These are phyloP conservation scores for Drosophila pseudotalamancana DNA, from an alignment of 2,888 invertebrate species.

Conservation along the genomic window DNA sequence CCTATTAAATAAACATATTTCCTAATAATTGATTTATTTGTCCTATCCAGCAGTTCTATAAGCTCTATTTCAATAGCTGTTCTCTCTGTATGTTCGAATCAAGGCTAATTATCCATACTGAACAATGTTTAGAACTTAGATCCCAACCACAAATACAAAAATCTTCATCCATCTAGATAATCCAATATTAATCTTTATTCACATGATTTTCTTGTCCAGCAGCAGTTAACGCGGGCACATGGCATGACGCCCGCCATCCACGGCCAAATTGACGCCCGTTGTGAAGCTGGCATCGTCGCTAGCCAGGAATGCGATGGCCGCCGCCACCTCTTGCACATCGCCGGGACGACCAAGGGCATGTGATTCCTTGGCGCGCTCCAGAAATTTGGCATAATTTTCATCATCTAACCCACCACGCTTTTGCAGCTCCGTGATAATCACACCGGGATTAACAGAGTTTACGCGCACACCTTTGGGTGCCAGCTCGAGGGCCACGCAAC, in stretches of 20 bases:
- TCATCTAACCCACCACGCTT: slow-evolving; percentile 93
- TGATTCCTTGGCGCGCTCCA: slow-evolving; percentile 92
- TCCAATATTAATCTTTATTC: background rate
- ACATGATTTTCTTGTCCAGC: background rate
- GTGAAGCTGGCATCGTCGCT: slow-evolving; percentile 94
- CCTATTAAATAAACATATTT: background rate
- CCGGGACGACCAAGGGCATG: slow-evolving; percentile 97
- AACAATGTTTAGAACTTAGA: background rate
- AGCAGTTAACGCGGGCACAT: slow-evolving; percentile 93
- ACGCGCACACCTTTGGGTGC: slow-evolving; percentile 93
- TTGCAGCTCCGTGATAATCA: slow-evolving; percentile 94
- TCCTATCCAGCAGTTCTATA: too few relatives aligned
- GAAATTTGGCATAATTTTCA: slow-evolving; percentile 92
- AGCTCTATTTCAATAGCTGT: too few relatives aligned
- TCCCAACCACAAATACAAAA: background rate
- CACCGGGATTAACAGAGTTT: slow-evolving; percentile 96
- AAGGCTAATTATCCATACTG: too few relatives aligned
- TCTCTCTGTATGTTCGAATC: too few relatives aligned
- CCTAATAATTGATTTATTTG: too few relatives aligned
- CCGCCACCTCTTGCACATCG: slow-evolving; percentile 93
- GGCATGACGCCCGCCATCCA: slow-evolving; percentile 97
- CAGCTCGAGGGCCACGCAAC: slow-evolving; percentile 94
- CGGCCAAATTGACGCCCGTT: slow-evolving; percentile 94
- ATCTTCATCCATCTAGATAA: too few relatives aligned
- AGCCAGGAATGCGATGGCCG: slow-evolving; percentile 95